Conservation (phyloP, 2,888 invertebrate genomes). For the Amiota communis region DNA sequence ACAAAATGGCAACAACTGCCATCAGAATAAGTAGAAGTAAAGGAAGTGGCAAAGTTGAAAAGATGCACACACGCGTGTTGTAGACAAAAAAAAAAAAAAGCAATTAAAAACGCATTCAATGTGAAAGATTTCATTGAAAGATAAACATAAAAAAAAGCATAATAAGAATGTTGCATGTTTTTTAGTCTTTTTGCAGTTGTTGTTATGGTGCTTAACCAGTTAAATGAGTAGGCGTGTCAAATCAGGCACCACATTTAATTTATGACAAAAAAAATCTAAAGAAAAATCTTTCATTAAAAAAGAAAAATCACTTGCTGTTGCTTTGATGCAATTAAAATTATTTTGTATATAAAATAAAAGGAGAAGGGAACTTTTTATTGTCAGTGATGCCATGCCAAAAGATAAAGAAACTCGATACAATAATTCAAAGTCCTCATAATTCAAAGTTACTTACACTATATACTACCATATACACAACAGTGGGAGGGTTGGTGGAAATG, state of each 20-base stretch:
- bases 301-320: conserved; percentile 2
- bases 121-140: conserved; percentile 45
- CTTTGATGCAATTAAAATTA: conserved; percentile 57
- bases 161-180: conserved; percentile 3
- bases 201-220: conserved; percentile 38
- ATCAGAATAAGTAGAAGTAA: background rate
- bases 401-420: conserved; percentile 5
- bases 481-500: conserved; percentile 4
- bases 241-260: conserved; percentile 46
- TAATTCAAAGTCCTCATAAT: conserved; percentile 6
- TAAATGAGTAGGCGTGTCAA: conserved; percentile 63
- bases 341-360: background rate
- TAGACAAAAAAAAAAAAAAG: conserved; percentile 41
- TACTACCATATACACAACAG: too few species aligned
- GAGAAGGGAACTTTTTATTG: too few species aligned
- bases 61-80: conserved; percentile 4
- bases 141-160: conserved; percentile 34
- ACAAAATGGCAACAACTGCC: conserved; percentile 6
- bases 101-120: conserved; percentile 63
- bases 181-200: background rate
- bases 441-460: background rate
- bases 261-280: conserved; percentile 21
- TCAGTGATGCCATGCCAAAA: background rate
- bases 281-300: background rate
- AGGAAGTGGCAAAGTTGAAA: background rate